Percentiles rank a stretch among this genome's conserved stretches.
Conservation (phyloP, 2,888 invertebrate genomes). For the Zonitis immaculata region DNA sequence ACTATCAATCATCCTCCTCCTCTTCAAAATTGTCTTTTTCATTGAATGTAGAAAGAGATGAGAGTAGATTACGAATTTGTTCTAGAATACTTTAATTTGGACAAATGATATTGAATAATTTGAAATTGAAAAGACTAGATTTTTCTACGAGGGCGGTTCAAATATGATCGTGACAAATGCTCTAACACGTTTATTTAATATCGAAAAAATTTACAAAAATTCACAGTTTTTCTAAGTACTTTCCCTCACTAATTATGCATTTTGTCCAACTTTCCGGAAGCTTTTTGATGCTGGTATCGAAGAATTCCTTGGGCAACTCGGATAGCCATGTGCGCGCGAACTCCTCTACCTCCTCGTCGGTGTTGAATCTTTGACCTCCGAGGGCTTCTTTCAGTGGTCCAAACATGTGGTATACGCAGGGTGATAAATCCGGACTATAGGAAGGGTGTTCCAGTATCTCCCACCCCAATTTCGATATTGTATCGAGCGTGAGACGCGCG, state of each 20-base stretch:
- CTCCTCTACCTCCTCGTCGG: constrained; percentile 7
- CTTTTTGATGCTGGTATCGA: not conserved
- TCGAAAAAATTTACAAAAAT: not conserved
- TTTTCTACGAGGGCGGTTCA: constrained; percentile 9
- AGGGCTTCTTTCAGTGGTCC: constrained; percentile 31
- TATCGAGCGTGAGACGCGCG: not conserved
- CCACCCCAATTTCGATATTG: not conserved
- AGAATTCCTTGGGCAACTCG: not conserved
- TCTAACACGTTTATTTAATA: not conserved
- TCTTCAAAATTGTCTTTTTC: not conserved
- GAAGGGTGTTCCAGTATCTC: constrained; percentile 9
- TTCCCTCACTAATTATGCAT: too few relatives aligned
- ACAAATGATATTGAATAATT: not conserved
- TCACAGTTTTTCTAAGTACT: too few relatives aligned
- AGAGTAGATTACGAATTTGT: not conserved
- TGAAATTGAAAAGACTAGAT: not conserved
- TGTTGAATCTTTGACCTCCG: constrained; percentile 25
- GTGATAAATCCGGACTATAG: constrained; percentile 30
- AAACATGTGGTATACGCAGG: constrained; percentile 31
- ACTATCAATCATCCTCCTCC: not conserved
- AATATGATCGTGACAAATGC: not conserved
- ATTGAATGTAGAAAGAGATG: not conserved
- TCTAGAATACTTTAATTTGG: not conserved
- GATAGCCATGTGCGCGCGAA: not conserved
- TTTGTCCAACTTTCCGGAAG: not conserved